Base-by-base conservation (phyloP, 2,113 vertebrate genomes). In the Hippocampus abdominalis region DNA sequence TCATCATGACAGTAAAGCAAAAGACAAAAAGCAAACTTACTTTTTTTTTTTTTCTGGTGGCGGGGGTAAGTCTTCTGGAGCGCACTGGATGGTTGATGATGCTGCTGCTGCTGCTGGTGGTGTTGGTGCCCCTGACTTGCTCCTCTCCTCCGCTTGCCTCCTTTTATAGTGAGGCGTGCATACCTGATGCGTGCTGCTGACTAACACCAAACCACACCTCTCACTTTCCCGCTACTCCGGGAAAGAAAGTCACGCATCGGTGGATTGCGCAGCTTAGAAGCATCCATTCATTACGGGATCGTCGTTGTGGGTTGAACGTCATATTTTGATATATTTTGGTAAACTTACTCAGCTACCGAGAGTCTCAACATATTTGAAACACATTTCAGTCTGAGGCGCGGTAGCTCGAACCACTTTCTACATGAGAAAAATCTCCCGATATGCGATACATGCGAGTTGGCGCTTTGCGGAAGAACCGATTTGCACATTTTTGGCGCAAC, bases 151-250 rank as follows among this genome's bases (percentile, higher is more conserved):
- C 8, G 56, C 25, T 40, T 69, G 1, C 62, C 9, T 49, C 64
- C 16, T 81, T 87, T 68, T 90, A 88, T 86, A 80, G 65, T 12
- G 82, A 25, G 57, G 72, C 69, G 80, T 29, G 78, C 68, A 73
- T 64, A 85, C 85, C 84, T 89, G 86, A 84, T 16, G 79, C 69
- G 77, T 71, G 16, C 57, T 32, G 73, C 8, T 5, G 70, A 64
- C 9, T 8, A 67, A 49, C 80, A 42, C 9, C 39, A 75, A 78
- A 83, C 85, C 86, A 80, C 88, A 80, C 88, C 87, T 79, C 77
- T 63, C 54, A 8, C 7, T 29, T 25, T 68, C 63, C 57, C 57
- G 27, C 57, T 64, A 39, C 51, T 57, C 21, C 25, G 12, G 5
- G 66, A 29, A 51, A 23, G 11, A 53, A 49, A 72, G 59, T 39